Conservation (phyloP, 2,797 vertebrate genomes). For the Aeoliscus strigatus region DNA sequence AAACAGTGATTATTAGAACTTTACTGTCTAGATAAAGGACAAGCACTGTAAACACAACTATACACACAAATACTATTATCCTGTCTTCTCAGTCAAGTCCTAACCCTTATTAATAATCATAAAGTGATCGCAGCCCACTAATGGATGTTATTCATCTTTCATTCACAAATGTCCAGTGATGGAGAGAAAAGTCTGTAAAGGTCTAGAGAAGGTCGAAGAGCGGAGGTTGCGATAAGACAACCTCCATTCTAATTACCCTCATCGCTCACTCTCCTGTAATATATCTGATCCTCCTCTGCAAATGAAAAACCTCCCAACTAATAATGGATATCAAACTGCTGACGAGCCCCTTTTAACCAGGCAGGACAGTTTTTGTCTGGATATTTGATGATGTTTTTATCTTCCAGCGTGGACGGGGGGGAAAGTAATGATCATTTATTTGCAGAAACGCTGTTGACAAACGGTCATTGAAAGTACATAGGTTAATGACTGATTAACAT, state of each 20-base stretch:
- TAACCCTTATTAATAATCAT: constrained; percentile 49
- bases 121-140: constrained; percentile 27
- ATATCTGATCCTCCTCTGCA: constrained; percentile 54
- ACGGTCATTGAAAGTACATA: constrained; percentile 18
- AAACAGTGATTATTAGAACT: constrained; percentile 18
- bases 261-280: constrained; percentile 64
- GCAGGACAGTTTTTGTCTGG: constrained; percentile 19
- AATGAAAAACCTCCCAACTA: constrained; percentile 53
- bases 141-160: constrained; percentile 57
- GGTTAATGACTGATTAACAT: constrained; percentile 49
- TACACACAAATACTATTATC: no score
- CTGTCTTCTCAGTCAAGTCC: constrained; percentile 11
- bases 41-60: no score
- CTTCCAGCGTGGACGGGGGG: constrained; percentile 42
- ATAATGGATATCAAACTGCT: constrained; percentile 39
- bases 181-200: constrained; percentile 47
- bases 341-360: constrained; percentile 30
- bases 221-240: constrained; percentile 59
- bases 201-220: constrained; percentile 63
- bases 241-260: constrained; percentile 67
- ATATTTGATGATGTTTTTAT: constrained; percentile 26
- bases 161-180: constrained; percentile 32
- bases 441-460: constrained; percentile 39
- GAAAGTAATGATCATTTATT: constrained; percentile 37
- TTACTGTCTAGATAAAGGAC: constrained; percentile 23